Evolutionary conservation across 2,113 vertebrate genomes (phyloP).

Genomic region (Hyperopisus bebe): DNA sequence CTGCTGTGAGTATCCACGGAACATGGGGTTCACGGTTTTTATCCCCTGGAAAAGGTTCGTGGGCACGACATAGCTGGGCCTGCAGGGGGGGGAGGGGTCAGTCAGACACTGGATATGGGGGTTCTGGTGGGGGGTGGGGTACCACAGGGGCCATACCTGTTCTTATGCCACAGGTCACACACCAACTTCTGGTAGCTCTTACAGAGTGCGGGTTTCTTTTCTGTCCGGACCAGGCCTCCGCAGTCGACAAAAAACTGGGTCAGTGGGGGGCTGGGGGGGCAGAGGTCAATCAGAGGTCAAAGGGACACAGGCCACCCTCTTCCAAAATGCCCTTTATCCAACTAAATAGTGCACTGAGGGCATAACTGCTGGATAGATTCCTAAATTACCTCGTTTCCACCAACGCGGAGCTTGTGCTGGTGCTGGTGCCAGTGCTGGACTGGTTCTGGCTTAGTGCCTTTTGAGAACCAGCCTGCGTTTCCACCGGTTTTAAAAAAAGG

Average conservation of each 20-base stretch:
- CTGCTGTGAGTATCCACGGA: slow-evolving; percentile 96
- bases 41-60: slow-evolving; percentile 96
- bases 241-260: slow-evolving; percentile 95
- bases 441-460: too few species aligned
- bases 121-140: neutral
- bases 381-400: neutral
- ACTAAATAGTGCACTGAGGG: neutral
- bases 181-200: slow-evolving; percentile 98
- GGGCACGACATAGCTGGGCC: slow-evolving; percentile 87
- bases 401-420: too few species aligned
- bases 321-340: neutral
- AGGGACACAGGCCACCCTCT: neutral
- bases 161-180: slow-evolving; percentile 95
- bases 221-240: slow-evolving; percentile 82
- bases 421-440: too few species aligned
- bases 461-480: too few species aligned
- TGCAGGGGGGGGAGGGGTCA: slow-evolving; percentile 42
- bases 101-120: neutral
- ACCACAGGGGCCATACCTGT: slow-evolving; percentile 62
- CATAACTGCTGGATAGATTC: neutral
- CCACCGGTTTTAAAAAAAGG: too few species aligned
- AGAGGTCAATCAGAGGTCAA: neutral
- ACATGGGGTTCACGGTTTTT: slow-evolving; percentile 92
- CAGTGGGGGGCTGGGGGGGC: slow-evolving; percentile 77
- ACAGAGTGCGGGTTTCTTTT: slow-evolving; percentile 95